Base-by-base conservation (phyloP, 2,797 vertebrate species). In the Odontamblyopus lacepedii region DNA sequence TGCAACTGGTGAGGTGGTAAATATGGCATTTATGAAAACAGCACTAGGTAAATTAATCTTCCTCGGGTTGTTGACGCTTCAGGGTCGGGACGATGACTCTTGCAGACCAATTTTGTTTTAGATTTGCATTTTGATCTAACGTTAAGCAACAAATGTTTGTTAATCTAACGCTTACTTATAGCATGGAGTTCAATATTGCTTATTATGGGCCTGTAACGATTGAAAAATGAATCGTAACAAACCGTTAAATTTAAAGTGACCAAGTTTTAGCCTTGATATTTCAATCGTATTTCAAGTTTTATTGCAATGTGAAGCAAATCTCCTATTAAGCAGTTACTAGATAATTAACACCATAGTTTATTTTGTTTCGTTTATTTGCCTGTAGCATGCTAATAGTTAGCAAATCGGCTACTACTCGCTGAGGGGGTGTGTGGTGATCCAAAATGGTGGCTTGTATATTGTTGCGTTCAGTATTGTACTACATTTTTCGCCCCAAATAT, bases 391-490 rank as follows among this genome's bases (percentile, higher is more conserved):
- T 91, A 23, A 23, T 23, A 90, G 79, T 71, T 91, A 89, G 85
- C 89, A 4, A 18, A 8, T 18, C 11, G 12, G 86, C 87, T 86
- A 87, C 82, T 9, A 56, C 73, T 84, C 66, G 75, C 80, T 67
- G 83, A 91, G 93, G 90, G 93, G 89, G 92, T 93, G 93, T 93
- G 91, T 93, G 91, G 91, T 74, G 89, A 87, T 93, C 81, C 93
- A 95, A 95, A 94, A 95, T 95, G 94, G 94, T 81, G 93, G 92
- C 90, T 81, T 88, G 85, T 90, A 86, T 92, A 93, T 93, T 89
- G 84, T 88, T 88, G 85, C 78, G 85, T 84, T 85, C 78, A 63
- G 16, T 63, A 83, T 85, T 74, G 56, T 69, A 55, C 71, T 65
- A 35, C 73, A 38, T 56, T 44, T 50, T 61, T 69, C 90, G 88